A percentile compares a stretch with the other conserved stretches of the same genome.
Conservation (phyloP, 2,888 invertebrate genomes). For the Hedya salicella region DNA sequence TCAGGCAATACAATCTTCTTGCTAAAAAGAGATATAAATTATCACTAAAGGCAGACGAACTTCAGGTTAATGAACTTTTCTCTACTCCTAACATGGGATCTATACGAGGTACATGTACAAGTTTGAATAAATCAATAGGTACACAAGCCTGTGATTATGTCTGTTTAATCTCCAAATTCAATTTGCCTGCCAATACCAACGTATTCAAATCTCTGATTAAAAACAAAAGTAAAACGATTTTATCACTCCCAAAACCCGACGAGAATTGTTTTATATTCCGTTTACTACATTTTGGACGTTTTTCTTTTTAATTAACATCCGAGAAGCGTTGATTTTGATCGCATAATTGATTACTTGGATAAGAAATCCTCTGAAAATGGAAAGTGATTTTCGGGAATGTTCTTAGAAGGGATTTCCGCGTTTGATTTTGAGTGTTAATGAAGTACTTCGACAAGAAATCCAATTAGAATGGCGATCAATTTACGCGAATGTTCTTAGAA, state of each 20-base stretch:
- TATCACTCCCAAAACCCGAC: constrained; percentile 20
- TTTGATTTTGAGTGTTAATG: no score
- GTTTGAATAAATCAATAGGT: not conserved
- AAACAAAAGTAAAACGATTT: constrained; percentile 11
- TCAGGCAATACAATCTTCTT: no score
- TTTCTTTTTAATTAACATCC: constrained; percentile 47
- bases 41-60: no score
- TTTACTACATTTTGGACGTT: constrained; percentile 41
- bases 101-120: not conserved
- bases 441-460: no score
- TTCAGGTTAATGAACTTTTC: no score
- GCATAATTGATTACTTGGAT: constrained; percentile 41
- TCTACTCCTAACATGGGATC: no score
- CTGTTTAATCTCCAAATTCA: not conserved
- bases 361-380: constrained; percentile 10
- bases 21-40: no score
- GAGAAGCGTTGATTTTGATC: constrained; percentile 36
- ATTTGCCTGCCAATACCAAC: not conserved
- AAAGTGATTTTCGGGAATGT: not conserved
- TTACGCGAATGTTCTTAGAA: no score
- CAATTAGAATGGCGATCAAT: no score
- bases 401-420: not conserved
- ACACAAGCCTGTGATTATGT: not conserved
- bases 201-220: constrained; percentile 9
- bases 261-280: constrained; percentile 40